Evolutionary conservation across 2,888 invertebrate genomes (phyloP).

Genomic region (Yponomeuta cagnagella): DNA sequence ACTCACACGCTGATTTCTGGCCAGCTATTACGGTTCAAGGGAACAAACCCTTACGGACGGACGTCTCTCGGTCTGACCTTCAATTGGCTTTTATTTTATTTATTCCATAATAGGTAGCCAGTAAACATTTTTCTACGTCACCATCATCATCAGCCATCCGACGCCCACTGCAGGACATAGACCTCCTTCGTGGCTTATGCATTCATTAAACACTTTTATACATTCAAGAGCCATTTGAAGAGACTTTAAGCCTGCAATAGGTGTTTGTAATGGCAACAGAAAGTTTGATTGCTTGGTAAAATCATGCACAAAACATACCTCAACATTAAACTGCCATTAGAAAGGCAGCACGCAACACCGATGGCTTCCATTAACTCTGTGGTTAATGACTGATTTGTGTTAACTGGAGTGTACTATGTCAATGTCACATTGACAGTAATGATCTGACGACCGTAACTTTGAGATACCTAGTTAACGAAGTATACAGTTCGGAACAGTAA

Average conservation of each 20-base stretch:
- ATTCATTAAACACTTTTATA: too few relatives aligned
- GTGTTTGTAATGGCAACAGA: background rate
- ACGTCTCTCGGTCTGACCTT: too few relatives aligned
- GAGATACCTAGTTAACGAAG: slow-evolving; percentile 6
- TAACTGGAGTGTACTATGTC: slow-evolving; percentile 51
- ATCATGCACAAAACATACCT: slow-evolving; percentile 47
- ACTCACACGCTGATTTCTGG: too few relatives aligned
- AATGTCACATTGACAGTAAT: slow-evolving; percentile 25
- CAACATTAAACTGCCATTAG: slow-evolving; percentile 64
- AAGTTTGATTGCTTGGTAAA: slow-evolving; percentile 56
- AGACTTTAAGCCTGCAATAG: background rate
- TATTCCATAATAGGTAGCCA: too few relatives aligned
- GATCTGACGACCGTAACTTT: slow-evolving; percentile 10
- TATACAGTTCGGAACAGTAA: slow-evolving; percentile 5
- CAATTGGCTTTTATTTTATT: too few relatives aligned
- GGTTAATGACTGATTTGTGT: slow-evolving; percentile 59
- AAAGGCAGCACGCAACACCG: slow-evolving; percentile 51
- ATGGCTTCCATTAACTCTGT: slow-evolving; percentile 40
- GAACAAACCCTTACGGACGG: too few relatives aligned
- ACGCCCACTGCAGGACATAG: too few relatives aligned
- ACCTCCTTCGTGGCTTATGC: too few relatives aligned
- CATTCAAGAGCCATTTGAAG: background rate
- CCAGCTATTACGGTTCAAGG: too few relatives aligned
- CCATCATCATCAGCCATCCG: too few relatives aligned
- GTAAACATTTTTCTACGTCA: too few relatives aligned